Percentiles rank a stretch among this genome's conserved stretches.
phyloP scores from a whole-genome alignment of 1,140 invertebrate species.

The Choristoneura fumiferana region DNA sequence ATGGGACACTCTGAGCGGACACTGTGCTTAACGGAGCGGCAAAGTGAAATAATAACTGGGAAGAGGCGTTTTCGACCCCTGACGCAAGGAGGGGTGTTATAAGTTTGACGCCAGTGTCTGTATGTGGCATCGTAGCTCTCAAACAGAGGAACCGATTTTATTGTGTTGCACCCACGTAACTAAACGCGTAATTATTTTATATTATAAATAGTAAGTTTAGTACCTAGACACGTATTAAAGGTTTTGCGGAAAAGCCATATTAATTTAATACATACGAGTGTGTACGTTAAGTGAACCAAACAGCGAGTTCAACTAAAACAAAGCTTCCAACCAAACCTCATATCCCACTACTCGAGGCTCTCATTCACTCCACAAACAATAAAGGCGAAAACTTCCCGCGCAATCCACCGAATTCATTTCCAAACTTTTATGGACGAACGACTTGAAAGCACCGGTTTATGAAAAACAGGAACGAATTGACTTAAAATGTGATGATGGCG shows the following conservation, averaged over 20 bases:
- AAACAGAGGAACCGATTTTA: no score
- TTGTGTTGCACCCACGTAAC: no score
- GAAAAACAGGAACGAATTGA: not conserved
- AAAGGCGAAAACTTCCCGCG: not conserved
- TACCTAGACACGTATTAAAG: no score
- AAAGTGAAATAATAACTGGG: slow-evolving; percentile 28
- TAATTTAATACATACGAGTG: no score
- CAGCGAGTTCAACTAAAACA: not conserved
- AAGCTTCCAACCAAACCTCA: not conserved
- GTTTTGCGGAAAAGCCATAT: no score
- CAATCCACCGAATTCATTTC: slow-evolving; percentile 7
- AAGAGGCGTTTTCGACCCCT: not conserved
- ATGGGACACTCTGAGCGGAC: slow-evolving; percentile 31
- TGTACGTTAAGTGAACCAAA: no score
- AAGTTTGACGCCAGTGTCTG: no score
- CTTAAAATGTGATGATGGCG: not conserved
- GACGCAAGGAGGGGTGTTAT: no score
- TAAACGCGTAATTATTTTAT: no score
- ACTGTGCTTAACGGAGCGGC: slow-evolving; percentile 32
- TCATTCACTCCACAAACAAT: not conserved
- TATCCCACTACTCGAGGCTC: slow-evolving; percentile 9
- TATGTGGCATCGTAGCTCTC: no score
- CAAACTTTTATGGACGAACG: not conserved
- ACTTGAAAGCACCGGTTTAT: not conserved
- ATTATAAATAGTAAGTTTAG: no score